Conservation (phyloP, 92 coral and sea anemone species). For the Epizoanthus fatuus region DNA sequence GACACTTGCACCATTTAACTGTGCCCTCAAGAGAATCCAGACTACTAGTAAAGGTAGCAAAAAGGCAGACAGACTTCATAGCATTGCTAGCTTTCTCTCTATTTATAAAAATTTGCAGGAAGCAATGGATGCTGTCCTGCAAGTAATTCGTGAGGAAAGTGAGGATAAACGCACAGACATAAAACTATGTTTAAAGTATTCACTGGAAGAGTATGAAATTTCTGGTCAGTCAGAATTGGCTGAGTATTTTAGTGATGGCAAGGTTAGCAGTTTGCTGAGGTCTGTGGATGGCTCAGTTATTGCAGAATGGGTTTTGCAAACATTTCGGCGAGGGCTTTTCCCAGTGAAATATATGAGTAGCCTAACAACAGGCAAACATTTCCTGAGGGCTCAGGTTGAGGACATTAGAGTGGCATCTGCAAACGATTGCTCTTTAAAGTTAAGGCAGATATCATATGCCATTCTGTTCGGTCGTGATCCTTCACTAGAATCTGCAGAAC, state of each 20-base stretch:
- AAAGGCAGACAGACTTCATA: conserved; percentile 49
- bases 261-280: conserved; percentile 50
- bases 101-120: conserved; percentile 45
- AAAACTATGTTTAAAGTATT: conserved; percentile 56
- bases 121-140: conserved; percentile 62
- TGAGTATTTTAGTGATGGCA: conserved; percentile 55
- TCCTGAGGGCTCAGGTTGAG: conserved; percentile 76
- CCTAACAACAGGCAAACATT: conserved; percentile 60
- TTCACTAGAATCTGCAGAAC: not conserved
- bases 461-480: conserved; percentile 35
- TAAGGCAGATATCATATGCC: conserved; percentile 74
- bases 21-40: conserved; percentile 60
- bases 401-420: conserved; percentile 70
- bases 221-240: conserved; percentile 54
- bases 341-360: conserved; percentile 59
- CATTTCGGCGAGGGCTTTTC: conserved; percentile 75
- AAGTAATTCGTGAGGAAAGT: conserved; percentile 29
- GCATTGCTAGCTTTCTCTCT: conserved; percentile 70
- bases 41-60: conserved; percentile 18
- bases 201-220: conserved; percentile 77
- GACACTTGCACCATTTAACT: conserved; percentile 65
- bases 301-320: conserved; percentile 67
- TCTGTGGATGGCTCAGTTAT: conserved; percentile 51
- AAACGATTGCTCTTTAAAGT: conserved; percentile 71
- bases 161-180: conserved; percentile 10